Evolutionary conservation across 1,140 invertebrate species (phyloP).

Genomic region (Drosophila varians): DNA sequence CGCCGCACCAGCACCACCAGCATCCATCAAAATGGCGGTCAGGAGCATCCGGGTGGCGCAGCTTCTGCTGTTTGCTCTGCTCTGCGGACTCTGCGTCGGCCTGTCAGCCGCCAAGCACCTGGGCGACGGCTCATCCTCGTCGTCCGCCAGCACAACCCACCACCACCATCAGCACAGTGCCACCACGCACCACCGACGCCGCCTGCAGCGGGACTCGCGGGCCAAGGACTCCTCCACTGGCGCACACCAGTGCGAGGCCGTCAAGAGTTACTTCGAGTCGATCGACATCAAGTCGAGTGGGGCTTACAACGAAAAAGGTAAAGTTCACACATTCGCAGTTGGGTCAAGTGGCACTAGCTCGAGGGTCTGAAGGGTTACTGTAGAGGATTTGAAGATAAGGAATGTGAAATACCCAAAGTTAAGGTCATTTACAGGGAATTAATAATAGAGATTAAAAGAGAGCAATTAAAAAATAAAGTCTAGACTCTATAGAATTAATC

Average conservation of each 20-base stretch:
- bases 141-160: constrained; percentile 12
- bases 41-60: constrained; percentile 31
- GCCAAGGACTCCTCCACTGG: constrained; percentile 62
- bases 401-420: no score
- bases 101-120: constrained; percentile 60
- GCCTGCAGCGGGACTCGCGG: constrained; percentile 74
- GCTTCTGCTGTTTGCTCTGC: constrained; percentile 47
- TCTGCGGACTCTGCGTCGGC: constrained; percentile 52
- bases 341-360: background rate
- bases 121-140: constrained; percentile 4
- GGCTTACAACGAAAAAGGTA: constrained; percentile 75
- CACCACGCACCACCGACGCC: constrained; percentile 67
- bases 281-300: constrained; percentile 77
- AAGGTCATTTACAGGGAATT: no score
- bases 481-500: no score
- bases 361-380: background rate
- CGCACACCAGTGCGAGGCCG: constrained; percentile 66
- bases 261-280: constrained; percentile 74
- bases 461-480: no score
- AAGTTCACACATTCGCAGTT: background rate
- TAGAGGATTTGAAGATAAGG: no score
- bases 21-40: constrained; percentile 33
- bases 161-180: constrained; percentile 66
- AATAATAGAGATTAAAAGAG: no score
- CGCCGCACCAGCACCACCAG: constrained; percentile 7